Base-by-base conservation (phyloP, 2,113 vertebrate genomes). In the Elephas maximus region DNA sequence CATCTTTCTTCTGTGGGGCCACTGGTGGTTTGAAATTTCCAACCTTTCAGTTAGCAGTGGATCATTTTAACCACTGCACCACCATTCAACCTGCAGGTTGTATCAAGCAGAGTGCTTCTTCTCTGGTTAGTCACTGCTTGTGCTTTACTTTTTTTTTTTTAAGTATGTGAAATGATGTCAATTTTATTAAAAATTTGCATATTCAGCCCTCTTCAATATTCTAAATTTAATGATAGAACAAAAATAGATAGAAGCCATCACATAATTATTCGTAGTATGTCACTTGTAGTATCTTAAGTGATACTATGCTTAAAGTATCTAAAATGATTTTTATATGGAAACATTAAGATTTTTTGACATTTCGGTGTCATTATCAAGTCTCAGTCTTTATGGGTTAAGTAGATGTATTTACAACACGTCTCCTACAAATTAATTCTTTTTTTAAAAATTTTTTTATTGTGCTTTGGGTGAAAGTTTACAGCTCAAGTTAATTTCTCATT, bases 151-250 rank as follows among this genome's bases (percentile, higher is more conserved):
- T 57, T 57, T 15, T 57, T 57, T 57, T 57, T 57, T 57, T 57
- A 69, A 69, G 1, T 62, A 76, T 69, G 57, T 80, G 41, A 89
- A 95, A 80, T 45, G 9, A 67, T 23, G 51, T 96, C 44, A 63
- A 79, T n/a, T 91, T 96, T 80, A 91, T 93, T 95, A 74, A 93
- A 94, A 85, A 85, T 89, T 24, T 88, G 48, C 67, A 95, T 67
- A 71, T 91, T 82, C n/a, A 85, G 67, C 88, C 2, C n/a, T 62
- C 24, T 21, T 48, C 57, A 48, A 24, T 57, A 24, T 53, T 65
- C 84, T 69, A 77, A 88, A 93, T 24, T 96, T 88, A 76, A 73
- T 51, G 53, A 86, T 44, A 81, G 28, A 63, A 26, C 6, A 76
- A 48, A 79, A 83, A 33, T 30, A 91, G 45, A 57, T 30, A 79